Evolutionary conservation across 2,113 vertebrate genomes (phyloP).

Genomic region (Cochlearius cochlearius): DNA sequence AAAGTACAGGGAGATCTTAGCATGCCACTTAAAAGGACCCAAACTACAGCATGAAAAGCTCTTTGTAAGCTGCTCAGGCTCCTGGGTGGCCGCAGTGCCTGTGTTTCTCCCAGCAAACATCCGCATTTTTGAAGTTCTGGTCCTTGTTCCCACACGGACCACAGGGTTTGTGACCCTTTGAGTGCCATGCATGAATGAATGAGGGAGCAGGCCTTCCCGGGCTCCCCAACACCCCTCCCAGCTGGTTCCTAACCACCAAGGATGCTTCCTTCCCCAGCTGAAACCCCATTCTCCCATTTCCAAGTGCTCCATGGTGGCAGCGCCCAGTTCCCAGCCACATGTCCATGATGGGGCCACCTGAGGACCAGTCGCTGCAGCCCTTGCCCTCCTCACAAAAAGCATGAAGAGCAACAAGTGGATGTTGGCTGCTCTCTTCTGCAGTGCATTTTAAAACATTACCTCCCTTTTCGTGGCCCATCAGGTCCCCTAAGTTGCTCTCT

Average conservation of each 20-base stretch:
- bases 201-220: neutral
- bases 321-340: neutral
- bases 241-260: neutral
- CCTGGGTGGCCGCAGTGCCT: neutral
- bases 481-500: neutral
- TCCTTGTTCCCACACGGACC: neutral
- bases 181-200: accelerated
- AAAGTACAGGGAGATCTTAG: neutral
- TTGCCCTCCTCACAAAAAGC: neutral
- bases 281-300: neutral
- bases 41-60: neutral
- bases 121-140: neutral
- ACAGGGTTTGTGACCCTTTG: neutral
- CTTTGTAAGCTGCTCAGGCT: neutral
- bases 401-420: neutral
- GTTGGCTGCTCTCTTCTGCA: neutral
- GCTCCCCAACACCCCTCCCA: neutral
- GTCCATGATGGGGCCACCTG: neutral
- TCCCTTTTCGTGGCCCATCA: neutral
- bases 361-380: neutral
- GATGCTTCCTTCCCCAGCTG: neutral
- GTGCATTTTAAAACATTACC: neutral
- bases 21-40: neutral
- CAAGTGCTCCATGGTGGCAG: neutral
- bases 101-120: neutral